These are phyloP conservation scores for Eledona agricola DNA, from an alignment of 2,888 invertebrate genomes.

Conservation along the genomic window DNA sequence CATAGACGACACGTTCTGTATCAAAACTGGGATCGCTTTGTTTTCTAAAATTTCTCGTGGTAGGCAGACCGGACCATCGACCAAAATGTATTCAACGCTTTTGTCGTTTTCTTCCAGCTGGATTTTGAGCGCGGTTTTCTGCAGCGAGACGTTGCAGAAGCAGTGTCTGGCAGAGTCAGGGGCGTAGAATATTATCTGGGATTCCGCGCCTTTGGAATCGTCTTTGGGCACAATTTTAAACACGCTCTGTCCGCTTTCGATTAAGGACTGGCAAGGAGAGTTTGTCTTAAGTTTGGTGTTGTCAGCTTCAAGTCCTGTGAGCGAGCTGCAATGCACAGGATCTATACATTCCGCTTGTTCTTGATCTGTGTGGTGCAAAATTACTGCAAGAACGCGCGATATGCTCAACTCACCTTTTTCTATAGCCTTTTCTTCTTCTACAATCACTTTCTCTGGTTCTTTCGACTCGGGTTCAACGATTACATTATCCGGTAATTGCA, in stretches of 20 bases:
- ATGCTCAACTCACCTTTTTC: not conserved
- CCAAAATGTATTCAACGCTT: conserved; percentile 43
- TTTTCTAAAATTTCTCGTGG: conserved; percentile 41
- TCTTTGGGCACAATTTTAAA: conserved; percentile 6
- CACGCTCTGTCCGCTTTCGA: not conserved
- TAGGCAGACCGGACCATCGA: conserved; percentile 47
- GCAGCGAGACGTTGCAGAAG: conserved; percentile 6
- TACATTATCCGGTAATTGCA: too few species aligned
- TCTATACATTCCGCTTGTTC: too few species aligned
- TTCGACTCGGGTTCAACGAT: too few species aligned
- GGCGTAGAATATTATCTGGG: conserved; percentile 3
- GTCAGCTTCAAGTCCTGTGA: too few species aligned
- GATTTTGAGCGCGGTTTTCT: conserved; percentile 38
- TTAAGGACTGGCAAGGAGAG: not conserved
- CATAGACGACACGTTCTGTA: conserved; percentile 26
- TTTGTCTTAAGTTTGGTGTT: too few species aligned
- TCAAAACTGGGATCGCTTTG: conserved; percentile 15
- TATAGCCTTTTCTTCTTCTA: not conserved
- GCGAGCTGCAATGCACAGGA: too few species aligned
- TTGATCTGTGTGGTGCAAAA: too few species aligned
- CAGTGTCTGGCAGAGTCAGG: not conserved
- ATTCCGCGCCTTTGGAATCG: not conserved
- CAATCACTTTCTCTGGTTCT: not conserved
- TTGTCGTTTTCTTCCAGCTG: conserved; percentile 52
- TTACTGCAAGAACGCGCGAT: too few species aligned